Conservation (phyloP, 1,140 invertebrate genomes). For the Steinernema khuongi region DNA sequence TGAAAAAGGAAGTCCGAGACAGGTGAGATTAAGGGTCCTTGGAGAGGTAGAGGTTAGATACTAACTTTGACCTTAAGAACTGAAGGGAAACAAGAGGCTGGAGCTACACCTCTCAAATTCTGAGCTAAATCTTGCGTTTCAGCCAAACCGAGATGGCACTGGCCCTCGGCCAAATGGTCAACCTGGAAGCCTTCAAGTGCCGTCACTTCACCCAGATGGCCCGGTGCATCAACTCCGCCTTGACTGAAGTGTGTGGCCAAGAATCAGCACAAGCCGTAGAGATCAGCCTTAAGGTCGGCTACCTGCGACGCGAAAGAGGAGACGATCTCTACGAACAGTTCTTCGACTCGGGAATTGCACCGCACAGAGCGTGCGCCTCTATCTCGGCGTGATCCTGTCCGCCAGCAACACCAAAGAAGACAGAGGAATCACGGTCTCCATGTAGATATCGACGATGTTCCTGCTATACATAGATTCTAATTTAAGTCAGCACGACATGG, state of each 20-base stretch:
- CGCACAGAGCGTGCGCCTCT: neutral
- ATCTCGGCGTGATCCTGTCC: neutral
- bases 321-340: slow-evolving; percentile 3
- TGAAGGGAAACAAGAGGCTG: neutral
- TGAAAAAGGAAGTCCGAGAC: neutral
- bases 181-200: slow-evolving; percentile 8
- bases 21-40: neutral
- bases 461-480: no score
- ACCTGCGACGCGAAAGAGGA: neutral
- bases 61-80: neutral
- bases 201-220: neutral
- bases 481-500: no score
- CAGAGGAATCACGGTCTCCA: no score
- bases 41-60: neutral
- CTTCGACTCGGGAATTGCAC: neutral
- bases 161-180: neutral
- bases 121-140: neutral
- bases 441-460: no score
- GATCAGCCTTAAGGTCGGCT: neutral
- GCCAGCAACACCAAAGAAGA: no score
- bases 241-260: neutral
- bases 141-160: neutral
- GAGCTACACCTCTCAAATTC: neutral
- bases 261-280: neutral
- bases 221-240: neutral